Conservation (phyloP, 2,888 invertebrate species). For the Heliconius sara region DNA sequence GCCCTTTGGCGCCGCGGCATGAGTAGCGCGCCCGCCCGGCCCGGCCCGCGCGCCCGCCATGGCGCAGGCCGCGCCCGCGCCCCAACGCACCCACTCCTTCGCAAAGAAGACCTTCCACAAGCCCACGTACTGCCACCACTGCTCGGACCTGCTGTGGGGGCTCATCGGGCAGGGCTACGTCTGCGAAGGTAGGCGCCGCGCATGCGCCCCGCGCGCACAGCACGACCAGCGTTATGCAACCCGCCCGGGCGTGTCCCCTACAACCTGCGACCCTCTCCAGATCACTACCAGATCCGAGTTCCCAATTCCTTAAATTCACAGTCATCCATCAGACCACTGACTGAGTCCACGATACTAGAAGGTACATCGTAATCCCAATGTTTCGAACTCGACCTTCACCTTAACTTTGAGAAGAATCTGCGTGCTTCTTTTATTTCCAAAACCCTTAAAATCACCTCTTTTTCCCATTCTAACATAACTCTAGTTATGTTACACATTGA, state of each 20-base stretch:
- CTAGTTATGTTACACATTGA: background rate
- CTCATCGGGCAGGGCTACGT: constrained; percentile 99
- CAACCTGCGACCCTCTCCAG: constrained; percentile 50
- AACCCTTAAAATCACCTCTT: background rate
- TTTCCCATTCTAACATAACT: constrained; percentile 22
- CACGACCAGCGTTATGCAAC: constrained; percentile 77
- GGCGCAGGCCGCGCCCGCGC: constrained; percentile 85
- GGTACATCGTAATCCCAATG: constrained; percentile 46
- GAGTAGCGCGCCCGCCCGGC: constrained; percentile 82
- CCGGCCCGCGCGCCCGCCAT: constrained; percentile 83
- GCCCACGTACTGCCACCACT: constrained; percentile 99
- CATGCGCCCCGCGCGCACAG: constrained; percentile 75
- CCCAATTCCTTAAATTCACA: constrained; percentile 5
- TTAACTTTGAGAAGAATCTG: constrained; percentile 25
- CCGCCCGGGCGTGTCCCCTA: constrained; percentile 77
- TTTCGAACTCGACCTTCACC: constrained; percentile 44
- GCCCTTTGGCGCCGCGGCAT: constrained; percentile 84
- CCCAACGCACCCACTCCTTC: constrained; percentile 95
- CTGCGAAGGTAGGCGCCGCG: constrained; percentile 95
- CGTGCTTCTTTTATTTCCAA: background rate
- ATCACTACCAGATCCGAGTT: constrained; percentile 49
- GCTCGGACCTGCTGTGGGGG: constrained; percentile 99
- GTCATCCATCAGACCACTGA: background rate
- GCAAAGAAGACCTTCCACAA: constrained; percentile 99
- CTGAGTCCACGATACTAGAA: background rate